A percentile compares a stretch with the other conserved stretches of the same genome.
phyloP scores from a whole-genome alignment of 2,888 invertebrate species.

The Clistopyga incitator region DNA sequence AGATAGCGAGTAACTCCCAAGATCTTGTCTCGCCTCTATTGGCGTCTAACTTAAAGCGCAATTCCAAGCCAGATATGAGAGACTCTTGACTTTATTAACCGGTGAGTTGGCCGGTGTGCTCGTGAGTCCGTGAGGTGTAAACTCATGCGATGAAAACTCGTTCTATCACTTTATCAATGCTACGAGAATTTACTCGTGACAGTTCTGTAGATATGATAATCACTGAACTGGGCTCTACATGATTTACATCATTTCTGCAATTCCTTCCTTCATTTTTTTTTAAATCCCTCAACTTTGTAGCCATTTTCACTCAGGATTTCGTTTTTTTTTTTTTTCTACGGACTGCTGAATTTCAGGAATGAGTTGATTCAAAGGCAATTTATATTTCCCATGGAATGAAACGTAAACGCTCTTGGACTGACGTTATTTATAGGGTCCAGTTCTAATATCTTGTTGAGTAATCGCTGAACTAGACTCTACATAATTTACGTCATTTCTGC shows the following conservation, averaged over 20 bases:
- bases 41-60: constrained; percentile 61
- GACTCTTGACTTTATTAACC: constrained; percentile 63
- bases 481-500: neutral
- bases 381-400: too few relatives aligned
- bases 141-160: constrained; percentile 59
- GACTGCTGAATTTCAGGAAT: too few relatives aligned
- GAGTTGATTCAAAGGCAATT: too few relatives aligned
- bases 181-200: constrained; percentile 57
- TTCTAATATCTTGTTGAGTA: neutral
- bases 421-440: too few relatives aligned
- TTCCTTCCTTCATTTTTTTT: constrained; percentile 21
- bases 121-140: constrained; percentile 42
- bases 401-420: too few relatives aligned
- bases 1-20: constrained; percentile 53
- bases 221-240: constrained; percentile 31
- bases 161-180: constrained; percentile 65
- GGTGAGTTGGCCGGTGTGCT: neutral
- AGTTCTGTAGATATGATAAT: constrained; percentile 53
- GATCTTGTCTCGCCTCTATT: constrained; percentile 40
- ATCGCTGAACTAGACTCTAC: too few relatives aligned
- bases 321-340: neutral
- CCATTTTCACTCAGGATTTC: neutral
- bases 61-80: constrained; percentile 63
- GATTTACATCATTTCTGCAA: constrained; percentile 9
- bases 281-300: neutral